Conservation (phyloP, 2,113 vertebrate species). For the Shinisaurus crocodilurus region DNA sequence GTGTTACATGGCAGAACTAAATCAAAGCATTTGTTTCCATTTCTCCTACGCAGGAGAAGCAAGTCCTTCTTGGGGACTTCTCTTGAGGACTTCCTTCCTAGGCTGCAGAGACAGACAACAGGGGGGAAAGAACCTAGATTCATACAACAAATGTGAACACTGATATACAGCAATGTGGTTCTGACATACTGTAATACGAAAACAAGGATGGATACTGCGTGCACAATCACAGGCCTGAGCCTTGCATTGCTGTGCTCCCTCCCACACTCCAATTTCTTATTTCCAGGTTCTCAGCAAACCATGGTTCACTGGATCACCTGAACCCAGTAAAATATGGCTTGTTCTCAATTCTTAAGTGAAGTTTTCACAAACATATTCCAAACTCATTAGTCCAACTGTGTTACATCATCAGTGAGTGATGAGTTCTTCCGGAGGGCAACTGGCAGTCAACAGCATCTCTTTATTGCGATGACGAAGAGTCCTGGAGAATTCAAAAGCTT, state of each 20-base stretch:
- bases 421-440: background rate
- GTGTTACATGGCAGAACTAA: background rate
- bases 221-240: background rate
- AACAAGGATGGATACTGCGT: background rate
- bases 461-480: too few species aligned
- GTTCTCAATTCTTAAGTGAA: background rate
- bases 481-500: too few species aligned
- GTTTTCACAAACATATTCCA: background rate
- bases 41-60: constrained; percentile 34
- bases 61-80: background rate
- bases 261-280: background rate
- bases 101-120: background rate
- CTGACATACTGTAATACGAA: background rate
- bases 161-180: background rate
- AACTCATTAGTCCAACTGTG: background rate
- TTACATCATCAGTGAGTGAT: background rate
- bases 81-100: background rate
- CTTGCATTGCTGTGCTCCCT: background rate
- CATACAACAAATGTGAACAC: background rate
- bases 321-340: too few species aligned
- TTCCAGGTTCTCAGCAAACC: too few species aligned
- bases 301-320: too few species aligned
- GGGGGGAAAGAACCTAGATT: background rate
- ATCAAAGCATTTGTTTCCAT: background rate
- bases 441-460: too few species aligned